Evolutionary conservation across 2,113 vertebrate genomes (phyloP), one percentile per base, ranked within the genome.

Genomic region (Marmota monax): DNA sequence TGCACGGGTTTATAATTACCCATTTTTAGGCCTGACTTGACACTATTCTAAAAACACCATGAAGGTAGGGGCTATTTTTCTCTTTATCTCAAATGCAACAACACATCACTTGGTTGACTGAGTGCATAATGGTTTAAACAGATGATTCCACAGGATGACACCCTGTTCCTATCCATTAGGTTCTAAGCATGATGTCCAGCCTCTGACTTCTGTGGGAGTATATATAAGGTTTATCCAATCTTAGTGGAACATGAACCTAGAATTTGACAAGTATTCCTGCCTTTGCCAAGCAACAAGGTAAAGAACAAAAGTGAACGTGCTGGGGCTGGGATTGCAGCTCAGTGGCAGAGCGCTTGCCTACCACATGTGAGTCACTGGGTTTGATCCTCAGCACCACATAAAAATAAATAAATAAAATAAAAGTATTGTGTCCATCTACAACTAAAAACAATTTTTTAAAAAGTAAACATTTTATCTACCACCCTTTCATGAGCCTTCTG

Each of bases 281-380:
- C 56, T 95, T 67, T 69, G 39, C 77, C 89, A 93, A 61, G 63
- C n/a, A 65, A 88, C 34, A 22, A 48, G 73, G 25, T 42, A 45
- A 85, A 67, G 27, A 74, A 67, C 14, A 20, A 48, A 78, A 61
- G 61, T 12, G 17, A 70, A 58, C 56, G 63, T 53, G 51, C 17
- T 53, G 51, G 51, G 51, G 51, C 51, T 53, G 51, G 51, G 51
- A 16, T 53, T 53, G 13, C 14, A 53, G 51, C 51, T 53, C 51
- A 53, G 51, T 17, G 51, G 14, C 14, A 53, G 51, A 53, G 51
- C 1, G 14, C 51, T 53, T 53, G 51, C 16, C 51, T 53, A 53
- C 2, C 51, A 53, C 14, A 51, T 14, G 14, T 16, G 51, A 53
- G 51, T 13, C 51, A 53, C 51, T 53, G 51, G 14, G 51, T 53